phyloP scores from a whole-genome alignment of 2,113 vertebrate species.

The Scatophagus argus region DNA sequence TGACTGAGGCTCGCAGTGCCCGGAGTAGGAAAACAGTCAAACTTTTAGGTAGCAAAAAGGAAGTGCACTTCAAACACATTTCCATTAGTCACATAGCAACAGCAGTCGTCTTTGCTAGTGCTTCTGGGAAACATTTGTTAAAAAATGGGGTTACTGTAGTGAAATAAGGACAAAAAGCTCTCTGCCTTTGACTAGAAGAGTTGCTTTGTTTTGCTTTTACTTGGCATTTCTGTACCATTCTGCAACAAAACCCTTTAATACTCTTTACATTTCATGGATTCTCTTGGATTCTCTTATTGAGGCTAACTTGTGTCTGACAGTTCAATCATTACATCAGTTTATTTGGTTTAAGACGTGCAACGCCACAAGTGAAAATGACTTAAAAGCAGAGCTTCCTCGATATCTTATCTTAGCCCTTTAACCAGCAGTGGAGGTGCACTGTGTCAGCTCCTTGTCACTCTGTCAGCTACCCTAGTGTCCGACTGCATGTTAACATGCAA shows the following conservation, averaged over 20 bases:
- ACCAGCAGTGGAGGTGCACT: constrained; percentile 41
- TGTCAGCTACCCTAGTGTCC: constrained; percentile 64
- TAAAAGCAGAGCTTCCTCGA: constrained; percentile 34
- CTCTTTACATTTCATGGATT: constrained; percentile 3
- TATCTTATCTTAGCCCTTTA: constrained; percentile 39
- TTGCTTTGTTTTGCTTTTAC: constrained; percentile 28
- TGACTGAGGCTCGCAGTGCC: constrained; percentile 27
- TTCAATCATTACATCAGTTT: constrained; percentile 11
- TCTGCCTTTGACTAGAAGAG: constrained; percentile 3
- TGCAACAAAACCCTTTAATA: constrained; percentile 12
- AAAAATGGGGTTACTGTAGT: constrained; percentile 19
- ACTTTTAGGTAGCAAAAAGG: constrained; percentile 56
- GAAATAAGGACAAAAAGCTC: constrained; percentile 33
- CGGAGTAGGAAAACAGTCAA: constrained; percentile 35
- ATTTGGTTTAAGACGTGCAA: neutral
- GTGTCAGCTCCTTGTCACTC: constrained; percentile 64
- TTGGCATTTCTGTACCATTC: constrained; percentile 38
- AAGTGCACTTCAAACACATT: constrained; percentile 61
- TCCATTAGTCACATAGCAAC: constrained; percentile 76
- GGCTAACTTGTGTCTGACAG: constrained; percentile 1
- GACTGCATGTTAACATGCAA: constrained; percentile 80
- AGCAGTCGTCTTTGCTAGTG: constrained; percentile 16
- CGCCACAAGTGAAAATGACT: constrained; percentile 24
- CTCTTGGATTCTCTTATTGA: constrained; percentile 4
- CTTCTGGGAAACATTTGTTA: constrained; percentile 44